Conservation (phyloP, 2,888 invertebrate species). For the Sicus ferrugineus region DNA sequence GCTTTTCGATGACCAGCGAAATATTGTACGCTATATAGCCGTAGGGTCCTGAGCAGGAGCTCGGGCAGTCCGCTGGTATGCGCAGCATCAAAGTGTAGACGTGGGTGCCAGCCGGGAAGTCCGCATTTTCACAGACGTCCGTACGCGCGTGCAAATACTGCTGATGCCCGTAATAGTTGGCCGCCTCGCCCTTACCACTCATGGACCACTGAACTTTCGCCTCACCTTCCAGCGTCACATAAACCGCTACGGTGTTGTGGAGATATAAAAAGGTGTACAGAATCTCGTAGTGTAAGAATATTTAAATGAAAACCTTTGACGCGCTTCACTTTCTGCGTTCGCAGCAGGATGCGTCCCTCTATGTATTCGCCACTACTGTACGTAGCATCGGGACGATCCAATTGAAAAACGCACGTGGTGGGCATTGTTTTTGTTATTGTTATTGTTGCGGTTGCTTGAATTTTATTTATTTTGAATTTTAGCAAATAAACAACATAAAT, state of each 20-base stretch:
- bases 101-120: slow-evolving; percentile 63
- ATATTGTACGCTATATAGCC: slow-evolving; percentile 81
- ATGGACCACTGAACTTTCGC: slow-evolving; percentile 60
- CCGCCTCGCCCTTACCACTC: slow-evolving; percentile 56
- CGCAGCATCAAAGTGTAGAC: slow-evolving; percentile 80
- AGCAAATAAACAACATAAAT: too few species aligned
- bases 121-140: slow-evolving; percentile 54
- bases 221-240: slow-evolving; percentile 58
- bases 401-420: slow-evolving; percentile 57
- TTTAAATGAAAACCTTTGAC: slow-evolving; percentile 45
- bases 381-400: slow-evolving; percentile 56
- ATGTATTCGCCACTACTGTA: slow-evolving; percentile 58
- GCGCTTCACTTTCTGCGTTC: slow-evolving; percentile 56
- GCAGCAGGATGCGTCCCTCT: slow-evolving; percentile 54
- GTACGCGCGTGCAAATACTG: slow-evolving; percentile 57
- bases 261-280: not conserved
- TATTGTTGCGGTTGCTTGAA: slow-evolving; percentile 3
- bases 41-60: slow-evolving; percentile 77
- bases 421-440: slow-evolving; percentile 47
- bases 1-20: slow-evolving; percentile 74
- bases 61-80: slow-evolving; percentile 70
- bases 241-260: slow-evolving; percentile 52
- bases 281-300: too few species aligned
- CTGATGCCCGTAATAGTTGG: slow-evolving; percentile 57
- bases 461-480: not conserved